These are phyloP conservation scores for Neosilurus hyrtlii DNA, from an alignment of 2,797 vertebrate species.

Conservation along the genomic window DNA sequence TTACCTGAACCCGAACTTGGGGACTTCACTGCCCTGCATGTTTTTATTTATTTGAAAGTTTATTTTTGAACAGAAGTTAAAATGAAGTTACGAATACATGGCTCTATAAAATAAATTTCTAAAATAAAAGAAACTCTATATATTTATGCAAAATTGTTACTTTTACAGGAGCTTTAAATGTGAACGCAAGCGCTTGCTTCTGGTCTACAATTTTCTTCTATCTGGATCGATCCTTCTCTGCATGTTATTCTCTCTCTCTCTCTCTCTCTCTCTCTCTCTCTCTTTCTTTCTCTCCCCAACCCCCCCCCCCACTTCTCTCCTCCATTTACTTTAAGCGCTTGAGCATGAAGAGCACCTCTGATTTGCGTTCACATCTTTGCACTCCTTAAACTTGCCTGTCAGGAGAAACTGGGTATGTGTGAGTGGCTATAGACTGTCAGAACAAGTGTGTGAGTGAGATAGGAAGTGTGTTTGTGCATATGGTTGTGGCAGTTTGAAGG, in stretches of 20 bases:
- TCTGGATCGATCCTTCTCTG: not conserved
- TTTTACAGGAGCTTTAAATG: not conserved
- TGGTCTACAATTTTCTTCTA: not conserved
- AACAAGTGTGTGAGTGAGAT: constrained; percentile 24
- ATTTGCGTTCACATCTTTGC: constrained; percentile 59
- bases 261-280: constrained; percentile 48
- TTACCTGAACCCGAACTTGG: not conserved
- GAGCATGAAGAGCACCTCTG: constrained; percentile 83
- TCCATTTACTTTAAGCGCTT: constrained; percentile 71
- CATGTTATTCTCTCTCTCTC: constrained; percentile 41
- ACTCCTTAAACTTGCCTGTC: constrained; percentile 64
- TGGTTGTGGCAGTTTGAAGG: constrained; percentile 19
- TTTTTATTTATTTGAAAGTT: too few relatives aligned
- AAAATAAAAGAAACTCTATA: not conserved
- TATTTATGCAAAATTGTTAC: not conserved
- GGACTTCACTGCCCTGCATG: not conserved
- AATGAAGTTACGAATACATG: not conserved
- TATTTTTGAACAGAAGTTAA: not conserved
- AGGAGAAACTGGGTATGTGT: constrained; percentile 38
- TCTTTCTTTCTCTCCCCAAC: constrained; percentile 57
- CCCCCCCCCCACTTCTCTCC: constrained; percentile 41
- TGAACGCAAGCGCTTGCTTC: not conserved
- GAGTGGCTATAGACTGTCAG: constrained; percentile 38
- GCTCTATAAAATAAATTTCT: not conserved
- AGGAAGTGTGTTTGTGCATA: constrained; percentile 25